These are phyloP conservation scores for Microhierax caerulescens DNA, from an alignment of 2,797 vertebrate species.

Conservation along the genomic window DNA sequence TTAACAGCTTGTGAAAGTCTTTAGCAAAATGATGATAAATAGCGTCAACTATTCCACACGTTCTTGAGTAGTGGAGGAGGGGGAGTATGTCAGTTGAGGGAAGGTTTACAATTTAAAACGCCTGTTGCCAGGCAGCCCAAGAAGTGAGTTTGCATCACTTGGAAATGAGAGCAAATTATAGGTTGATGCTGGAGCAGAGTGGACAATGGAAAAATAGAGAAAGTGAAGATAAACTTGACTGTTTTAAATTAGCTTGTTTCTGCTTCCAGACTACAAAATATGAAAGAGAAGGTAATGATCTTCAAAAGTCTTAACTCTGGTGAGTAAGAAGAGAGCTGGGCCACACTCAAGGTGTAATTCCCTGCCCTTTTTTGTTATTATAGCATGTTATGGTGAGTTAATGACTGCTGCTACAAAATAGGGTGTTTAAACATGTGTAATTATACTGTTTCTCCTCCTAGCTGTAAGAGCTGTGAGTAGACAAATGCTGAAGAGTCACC, in stretches of 20 bases:
- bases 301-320: not conserved
- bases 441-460: not conserved
- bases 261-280: not conserved
- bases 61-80: not conserved
- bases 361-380: not conserved
- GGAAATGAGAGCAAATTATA: slow-evolving; percentile 34
- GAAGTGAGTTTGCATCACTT: slow-evolving; percentile 27
- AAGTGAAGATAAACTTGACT: not conserved
- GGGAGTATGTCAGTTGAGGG: slow-evolving; percentile 6
- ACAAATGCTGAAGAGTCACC: not conserved
- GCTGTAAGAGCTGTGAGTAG: not conserved
- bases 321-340: not conserved
- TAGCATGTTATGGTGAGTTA: not conserved
- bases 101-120: slow-evolving; percentile 31
- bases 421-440: not conserved
- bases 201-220: not conserved
- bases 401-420: not conserved
- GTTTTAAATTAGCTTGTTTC: not conserved
- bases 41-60: slow-evolving; percentile 23
- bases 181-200: not conserved
- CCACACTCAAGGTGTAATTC: not conserved
- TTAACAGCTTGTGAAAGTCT: not conserved
- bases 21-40: slow-evolving; percentile 30
- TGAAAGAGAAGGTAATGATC: not conserved
- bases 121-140: slow-evolving; percentile 50